Base-by-base conservation (phyloP, 2,113 vertebrate genomes). In the Larimichthys crocea region DNA sequence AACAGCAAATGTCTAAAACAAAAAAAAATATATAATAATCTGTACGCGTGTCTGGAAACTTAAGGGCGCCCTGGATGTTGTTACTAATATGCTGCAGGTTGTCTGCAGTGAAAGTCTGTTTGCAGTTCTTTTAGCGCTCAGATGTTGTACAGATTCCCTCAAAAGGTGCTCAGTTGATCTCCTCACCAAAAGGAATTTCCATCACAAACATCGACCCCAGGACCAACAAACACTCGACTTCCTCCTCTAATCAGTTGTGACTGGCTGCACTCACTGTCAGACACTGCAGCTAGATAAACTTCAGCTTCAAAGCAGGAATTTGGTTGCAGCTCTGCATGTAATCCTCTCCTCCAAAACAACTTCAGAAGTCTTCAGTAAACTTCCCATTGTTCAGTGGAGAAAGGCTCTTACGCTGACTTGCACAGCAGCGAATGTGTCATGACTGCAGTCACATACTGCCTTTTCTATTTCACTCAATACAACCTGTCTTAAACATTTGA, bases 311-410 rank as follows among this genome's bases (percentile, higher is more conserved):
- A 76, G 53, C 35, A 17, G 52, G 10, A 35, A 73, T 63, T 57
- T 69, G 59, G 59, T 53, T 60, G 40, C 57, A 53, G 59, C 69
- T 53, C 64, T 4, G 5, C 10, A 1, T 42, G 52, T 70, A 74
- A 81, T 74, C 56, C 56, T 71, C 31, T 70, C n/a, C n/a, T n/a
- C 52, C 42, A 78, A 74, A 74, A 53, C 63, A 68, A 57, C 50
- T 52, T 59, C 57, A 49, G 29, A 78, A 55, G 52, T 66, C 59
- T 12, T 57, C 26, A 24, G 63, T 53, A 59, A 86, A 84, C 76
- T 50, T 72, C 11, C 76, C 40, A 61, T 71, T 76, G 59, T 79
- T 71, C 48, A 3, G 52, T 4, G 60, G 24, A 42, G 31, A 75
- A 55, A 42, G 16, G 16, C 52, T 59, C 55, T 75, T n/a, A 24